Base-by-base conservation (phyloP, 2,888 invertebrate genomes). In the Maniola hyperantus region DNA sequence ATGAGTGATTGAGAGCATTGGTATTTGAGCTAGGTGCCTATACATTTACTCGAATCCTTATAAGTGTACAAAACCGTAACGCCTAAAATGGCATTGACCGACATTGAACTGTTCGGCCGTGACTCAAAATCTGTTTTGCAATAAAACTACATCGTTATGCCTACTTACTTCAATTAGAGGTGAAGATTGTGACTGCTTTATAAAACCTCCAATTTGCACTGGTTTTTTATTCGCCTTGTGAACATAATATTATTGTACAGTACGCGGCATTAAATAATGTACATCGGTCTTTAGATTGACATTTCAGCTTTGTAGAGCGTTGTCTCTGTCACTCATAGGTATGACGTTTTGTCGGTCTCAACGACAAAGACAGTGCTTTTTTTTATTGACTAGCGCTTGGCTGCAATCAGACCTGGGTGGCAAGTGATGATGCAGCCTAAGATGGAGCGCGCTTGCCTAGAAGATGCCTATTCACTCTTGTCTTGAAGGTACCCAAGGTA, bases 111-210 rank as follows among this genome's bases (percentile, higher is more conserved):
- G 57, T 53, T 57, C 60, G 74, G 66, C 74, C 76, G 60, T 76
- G 77, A 72, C 73, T 76, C 69, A 60, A 72, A 73, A 72, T 74
- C 72, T 71, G 74, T 74, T 71, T 70, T 42, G 61, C 67, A 70
- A 68, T 66, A 46, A 26, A 26, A 26, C 4, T 26, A 68, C 63
- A 50, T 64, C 53, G 64, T 62, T 61, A 59, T 50, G 20, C 20
- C 42, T 39, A 50, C n/a, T 61, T 39, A 50, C n/a, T 61, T 64
- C 48, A 55, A 46, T 60, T 53, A 50, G 44, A 51, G 20, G 11
- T 58, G 10, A 34, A 10, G 20, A 58, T 53, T 44, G 36, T 13
- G 57, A 61, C 44, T 18, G 46, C n/a, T 62, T 20, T 15, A 64
- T 64, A 51, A 59, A 53, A 59, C 15, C 42, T 65, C n/a, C 15